Percentiles rank a stretch among this genome's conserved stretches.
These are phyloP conservation scores for Pollenia angustigena DNA, from an alignment of 2,888 invertebrate species.

Conservation along the genomic window DNA sequence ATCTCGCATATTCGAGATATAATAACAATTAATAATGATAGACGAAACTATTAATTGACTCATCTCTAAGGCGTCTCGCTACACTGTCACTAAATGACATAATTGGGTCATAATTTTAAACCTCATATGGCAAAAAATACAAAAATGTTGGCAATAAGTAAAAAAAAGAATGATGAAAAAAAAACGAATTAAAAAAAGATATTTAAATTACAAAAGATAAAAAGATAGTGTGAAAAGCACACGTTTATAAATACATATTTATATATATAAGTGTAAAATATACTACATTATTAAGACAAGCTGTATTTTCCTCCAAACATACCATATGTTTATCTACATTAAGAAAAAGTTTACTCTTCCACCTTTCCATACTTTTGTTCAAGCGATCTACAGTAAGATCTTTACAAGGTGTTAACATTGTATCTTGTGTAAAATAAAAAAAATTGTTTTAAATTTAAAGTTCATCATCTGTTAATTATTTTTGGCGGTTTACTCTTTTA, in stretches of 20 bases:
- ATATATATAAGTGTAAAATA: constrained; percentile 20
- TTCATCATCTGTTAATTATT: constrained; percentile 74
- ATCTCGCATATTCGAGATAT: constrained; percentile 35
- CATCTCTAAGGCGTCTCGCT: constrained; percentile 8
- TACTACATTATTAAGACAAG: constrained; percentile 15
- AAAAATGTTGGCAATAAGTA: constrained; percentile 5
- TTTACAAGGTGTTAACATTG: constrained; percentile 62
- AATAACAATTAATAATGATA: constrained; percentile 62
- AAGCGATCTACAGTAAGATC: background rate
- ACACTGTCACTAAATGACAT: constrained; percentile 38
- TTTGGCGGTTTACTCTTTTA: constrained; percentile 51
- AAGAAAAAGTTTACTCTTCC: background rate
- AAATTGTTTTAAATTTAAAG: constrained; percentile 3
- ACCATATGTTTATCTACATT: background rate
- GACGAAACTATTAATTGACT: constrained; percentile 61
- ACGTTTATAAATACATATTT: background rate
- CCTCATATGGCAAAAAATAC: constrained; percentile 4
- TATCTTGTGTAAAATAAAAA: background rate
- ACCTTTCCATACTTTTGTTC: background rate
- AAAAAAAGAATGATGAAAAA: constrained; percentile 3
- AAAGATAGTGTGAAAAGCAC: background rate
- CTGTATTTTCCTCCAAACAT: background rate
- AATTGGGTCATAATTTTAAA: constrained; percentile 62
- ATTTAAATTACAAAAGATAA: background rate
- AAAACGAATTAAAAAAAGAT: background rate